Percentiles rank a stretch among this genome's conserved stretches.
phyloP scores from a whole-genome alignment of 2,888 invertebrate genomes.

The Acanthococcus lagerstroemiae region DNA sequence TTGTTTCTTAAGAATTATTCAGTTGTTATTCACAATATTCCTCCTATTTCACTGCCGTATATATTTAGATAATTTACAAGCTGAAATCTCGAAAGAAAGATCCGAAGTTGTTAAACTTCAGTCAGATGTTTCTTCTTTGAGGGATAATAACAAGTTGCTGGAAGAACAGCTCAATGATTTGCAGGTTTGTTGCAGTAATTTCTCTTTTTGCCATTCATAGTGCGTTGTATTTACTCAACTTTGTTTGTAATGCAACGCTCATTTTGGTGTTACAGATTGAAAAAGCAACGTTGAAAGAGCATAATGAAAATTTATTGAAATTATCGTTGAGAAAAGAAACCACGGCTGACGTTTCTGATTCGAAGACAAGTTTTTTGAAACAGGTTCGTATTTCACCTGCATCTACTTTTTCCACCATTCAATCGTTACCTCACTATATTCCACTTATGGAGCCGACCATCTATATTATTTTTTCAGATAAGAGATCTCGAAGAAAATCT shows the following conservation, averaged over 20 bases:
- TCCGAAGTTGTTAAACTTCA: slow-evolving; percentile 8
- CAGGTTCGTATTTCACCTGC: background rate
- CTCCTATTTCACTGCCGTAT: background rate
- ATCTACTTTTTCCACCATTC: background rate
- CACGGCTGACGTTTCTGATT: background rate
- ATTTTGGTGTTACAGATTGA: slow-evolving; percentile 9
- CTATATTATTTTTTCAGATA: slow-evolving; percentile 7
- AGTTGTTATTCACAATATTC: background rate
- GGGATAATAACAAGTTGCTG: slow-evolving; percentile 18
- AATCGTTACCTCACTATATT: background rate
- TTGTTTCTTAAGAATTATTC: background rate
- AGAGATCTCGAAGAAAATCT: slow-evolving; percentile 21
- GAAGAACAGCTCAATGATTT: slow-evolving; percentile 27
- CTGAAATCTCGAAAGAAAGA: slow-evolving; percentile 24
- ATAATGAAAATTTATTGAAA: slow-evolving; percentile 24
- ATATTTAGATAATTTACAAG: slow-evolving; percentile 10
- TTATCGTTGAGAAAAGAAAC: slow-evolving; percentile 16
- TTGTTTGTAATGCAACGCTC: background rate
- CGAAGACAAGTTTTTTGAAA: slow-evolving; percentile 4
- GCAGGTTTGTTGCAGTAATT: background rate
- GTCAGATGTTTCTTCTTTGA: background rate
- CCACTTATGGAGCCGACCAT: no score
- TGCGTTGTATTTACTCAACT: background rate
- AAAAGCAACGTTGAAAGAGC: slow-evolving; percentile 24
- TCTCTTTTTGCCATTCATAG: background rate